Evolutionary conservation across 2,797 vertebrate species (phyloP), one percentile per base, ranked within the genome.

Genomic region (Columba guinea): DNA sequence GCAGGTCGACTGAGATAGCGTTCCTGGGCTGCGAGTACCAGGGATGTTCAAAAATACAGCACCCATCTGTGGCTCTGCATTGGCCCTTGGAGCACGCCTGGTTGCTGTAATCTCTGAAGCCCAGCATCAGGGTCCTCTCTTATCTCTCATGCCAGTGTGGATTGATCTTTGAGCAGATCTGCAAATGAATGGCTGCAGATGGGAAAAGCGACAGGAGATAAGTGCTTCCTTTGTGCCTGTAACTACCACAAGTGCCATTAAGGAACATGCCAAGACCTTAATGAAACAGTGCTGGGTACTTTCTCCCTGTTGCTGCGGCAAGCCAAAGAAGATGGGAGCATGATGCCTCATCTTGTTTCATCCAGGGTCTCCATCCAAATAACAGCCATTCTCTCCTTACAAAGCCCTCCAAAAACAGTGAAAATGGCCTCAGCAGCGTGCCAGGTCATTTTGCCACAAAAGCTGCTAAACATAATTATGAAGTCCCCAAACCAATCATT

Each of bases 81-180:
- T 23, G 35, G 80, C 44, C 16, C 13, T 16, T 18, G n/a, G 74
- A 77, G 49, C 12, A 4, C 8, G 4, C 27, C 21, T 46, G 48
- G 44, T 51, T 67, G 81, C 78, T 62, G 18, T 77, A 70, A 88
- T 91, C 94, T 91, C 84, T 62, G 37, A 55, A 58, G 41, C 52
- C 69, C 86, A 91, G 59, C 56, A 19, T 64, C 68, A 69, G 53
- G n/a, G 68, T 64, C 75, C 55, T 26, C 14, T 83, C 84, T 95
- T 89, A 90, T 86, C 95, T 89, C 35, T 21, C 19, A 19, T 37
- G 69, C 74, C 64, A 48, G 74, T 5, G 58, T 24, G 41, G 71
- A 84, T 75, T 71, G 89, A 79, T 94, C 90, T 91, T 87, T 39
- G 79, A 87, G 53, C 67, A 30, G 77, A 91, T 90, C 92, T 68